Evolutionary conservation across 2,113 vertebrate species (phyloP), one percentile per base, ranked within the genome.

Genomic region (Pionites leucogaster): DNA sequence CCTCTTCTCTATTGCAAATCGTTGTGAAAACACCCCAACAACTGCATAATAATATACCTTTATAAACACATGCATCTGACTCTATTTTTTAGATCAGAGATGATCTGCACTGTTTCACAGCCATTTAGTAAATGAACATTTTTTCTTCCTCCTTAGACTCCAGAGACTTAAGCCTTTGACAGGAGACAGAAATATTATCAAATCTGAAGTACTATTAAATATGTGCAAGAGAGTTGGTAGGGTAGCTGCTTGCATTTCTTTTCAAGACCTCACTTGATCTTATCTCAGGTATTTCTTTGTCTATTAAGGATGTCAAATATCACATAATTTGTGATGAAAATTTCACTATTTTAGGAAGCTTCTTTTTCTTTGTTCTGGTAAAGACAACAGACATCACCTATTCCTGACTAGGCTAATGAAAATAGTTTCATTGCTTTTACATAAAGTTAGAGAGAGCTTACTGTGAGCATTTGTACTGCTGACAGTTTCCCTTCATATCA

Each of bases 131-230:
- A 83, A 52, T n/a, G 6, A 1, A 37, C 27, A 23, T 64, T 28
- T 27, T 53, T 18, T 24, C 17, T 1, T 1, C 3, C 1, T 3
- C 6, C 16, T 62, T 57, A 13, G 31, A 64, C 12, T 50, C 19
- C 7, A 82, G 68, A 70, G 19, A 60, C 16, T 37, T 74, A 44
- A 68, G 23, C 29, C 18, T 23, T 82, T 71, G 52, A 68, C 23
- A 71, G 23, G n/a, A 91, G 47, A 68, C 25, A 89, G 69, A 84
- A 76, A 68, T 33, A 37, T 53, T 71, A 49, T 50, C 5, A 85
- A 11, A 92, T 82, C 41, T 63, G 31, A 90, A 78, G 20, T 47
- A n/a, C 41, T 81, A 77, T 31, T 24, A 65, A 57, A 72, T 19
- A 52, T 2, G 3, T n/a, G 14, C 2, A 5, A 71, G 16, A 42